These are phyloP conservation scores for Macropus fuliginosus DNA, from an alignment of 2,797 vertebrate genomes.

Conservation along the genomic window DNA sequence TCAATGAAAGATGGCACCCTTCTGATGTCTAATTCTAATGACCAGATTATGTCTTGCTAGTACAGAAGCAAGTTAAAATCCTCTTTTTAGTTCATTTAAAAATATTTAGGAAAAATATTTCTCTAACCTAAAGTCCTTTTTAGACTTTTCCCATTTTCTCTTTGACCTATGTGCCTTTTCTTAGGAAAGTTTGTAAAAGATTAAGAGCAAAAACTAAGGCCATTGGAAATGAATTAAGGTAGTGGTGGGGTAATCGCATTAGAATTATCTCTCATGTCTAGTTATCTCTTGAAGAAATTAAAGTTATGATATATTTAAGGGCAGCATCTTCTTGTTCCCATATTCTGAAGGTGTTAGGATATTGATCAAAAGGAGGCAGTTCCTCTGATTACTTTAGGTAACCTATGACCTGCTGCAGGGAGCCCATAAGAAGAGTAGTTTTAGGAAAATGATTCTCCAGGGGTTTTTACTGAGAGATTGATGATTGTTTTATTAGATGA, in stretches of 20 bases:
- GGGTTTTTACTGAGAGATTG: not conserved
- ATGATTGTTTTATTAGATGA: not conserved
- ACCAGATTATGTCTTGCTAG: not conserved
- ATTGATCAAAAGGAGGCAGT: not conserved
- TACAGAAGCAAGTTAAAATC: not conserved
- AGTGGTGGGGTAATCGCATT: not conserved
- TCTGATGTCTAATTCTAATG: not conserved
- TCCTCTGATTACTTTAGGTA: not conserved
- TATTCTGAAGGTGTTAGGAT: not conserved
- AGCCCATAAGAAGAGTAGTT: not conserved
- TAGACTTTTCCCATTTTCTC: not conserved
- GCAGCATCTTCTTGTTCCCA: not conserved
- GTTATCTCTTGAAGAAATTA: not conserved
- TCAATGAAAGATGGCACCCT: not conserved
- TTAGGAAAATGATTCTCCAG: not conserved
- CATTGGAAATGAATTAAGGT: not conserved
- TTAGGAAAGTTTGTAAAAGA: not conserved
- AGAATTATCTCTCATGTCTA: not conserved
- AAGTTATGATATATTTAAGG: not conserved
- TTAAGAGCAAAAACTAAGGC: not conserved
- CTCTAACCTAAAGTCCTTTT: not conserved
- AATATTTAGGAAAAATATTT: too few species aligned
- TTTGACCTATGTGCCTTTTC: not conserved
- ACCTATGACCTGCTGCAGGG: not conserved
- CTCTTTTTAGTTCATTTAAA: not conserved